phyloP scores from a whole-genome alignment of 2,888 invertebrate species.

The Lacanobia oleracea region DNA sequence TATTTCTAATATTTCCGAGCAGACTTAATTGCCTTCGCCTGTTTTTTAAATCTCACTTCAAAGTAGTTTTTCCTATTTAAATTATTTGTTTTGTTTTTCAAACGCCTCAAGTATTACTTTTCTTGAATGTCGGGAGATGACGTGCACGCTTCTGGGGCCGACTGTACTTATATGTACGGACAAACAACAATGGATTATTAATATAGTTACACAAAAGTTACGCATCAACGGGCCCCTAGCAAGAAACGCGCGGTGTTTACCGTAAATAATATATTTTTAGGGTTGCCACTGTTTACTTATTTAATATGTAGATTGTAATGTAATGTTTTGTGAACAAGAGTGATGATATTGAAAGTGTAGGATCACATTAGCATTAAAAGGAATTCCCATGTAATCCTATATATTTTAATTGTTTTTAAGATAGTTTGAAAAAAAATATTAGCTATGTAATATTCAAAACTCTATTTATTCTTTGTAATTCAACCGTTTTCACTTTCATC shows the following conservation, averaged over 20 bases:
- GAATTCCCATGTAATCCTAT: no score
- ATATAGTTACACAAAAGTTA: constrained; percentile 68
- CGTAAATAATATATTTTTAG: constrained; percentile 61
- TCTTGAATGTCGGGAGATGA: constrained; percentile 9
- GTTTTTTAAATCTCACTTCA: neutral
- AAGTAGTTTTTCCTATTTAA: constrained; percentile 7
- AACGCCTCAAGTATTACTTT: constrained; percentile 4
- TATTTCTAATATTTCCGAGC: neutral
- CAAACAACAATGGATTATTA: constrained; percentile 67
- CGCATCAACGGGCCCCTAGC: constrained; percentile 61
- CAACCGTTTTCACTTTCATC: no score
- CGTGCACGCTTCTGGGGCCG: constrained; percentile 27
- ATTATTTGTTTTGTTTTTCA: neutral
- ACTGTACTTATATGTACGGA: constrained; percentile 48
- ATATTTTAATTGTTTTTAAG: no score
- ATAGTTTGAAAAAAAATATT: no score
- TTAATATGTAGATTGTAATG: constrained; percentile 1
- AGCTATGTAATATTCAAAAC: neutral
- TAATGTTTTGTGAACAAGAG: neutral
- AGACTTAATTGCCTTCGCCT: neutral
- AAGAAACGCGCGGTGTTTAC: constrained; percentile 59
- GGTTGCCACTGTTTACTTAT: constrained; percentile 26
- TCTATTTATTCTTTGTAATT: constrained; percentile 8
- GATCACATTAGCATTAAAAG: neutral
- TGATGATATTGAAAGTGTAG: neutral